phyloP scores from a whole-genome alignment of 2,113 vertebrate genomes.

The Tenrec ecaudatus region DNA sequence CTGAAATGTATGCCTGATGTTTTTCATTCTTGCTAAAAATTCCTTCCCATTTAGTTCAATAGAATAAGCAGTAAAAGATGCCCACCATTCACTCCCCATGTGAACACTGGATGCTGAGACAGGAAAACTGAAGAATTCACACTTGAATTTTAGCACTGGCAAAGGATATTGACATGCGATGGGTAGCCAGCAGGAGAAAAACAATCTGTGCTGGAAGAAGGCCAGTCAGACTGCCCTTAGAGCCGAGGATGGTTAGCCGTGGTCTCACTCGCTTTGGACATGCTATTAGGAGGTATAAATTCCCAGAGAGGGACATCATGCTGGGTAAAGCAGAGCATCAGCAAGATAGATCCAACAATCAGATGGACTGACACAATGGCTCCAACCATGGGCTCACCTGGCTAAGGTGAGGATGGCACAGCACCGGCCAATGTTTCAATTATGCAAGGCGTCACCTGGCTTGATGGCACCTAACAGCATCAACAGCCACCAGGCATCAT shows the following conservation, averaged over 20 bases:
- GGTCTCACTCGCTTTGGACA: neutral
- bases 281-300: neutral
- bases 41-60: neutral
- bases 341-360: neutral
- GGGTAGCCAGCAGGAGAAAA: neutral
- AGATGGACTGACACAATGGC: neutral
- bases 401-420: neutral
- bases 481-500: neutral
- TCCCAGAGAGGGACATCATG: neutral
- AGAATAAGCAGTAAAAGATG: neutral
- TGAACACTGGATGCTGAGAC: neutral
- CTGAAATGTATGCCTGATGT: neutral
- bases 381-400: neutral
- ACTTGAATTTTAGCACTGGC: neutral
- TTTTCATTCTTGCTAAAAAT: neutral
- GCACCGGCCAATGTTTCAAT: neutral
- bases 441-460: neutral
- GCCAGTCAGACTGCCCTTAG: neutral
- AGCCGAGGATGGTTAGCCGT: neutral
- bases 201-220: neutral
- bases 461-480: neutral
- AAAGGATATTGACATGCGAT: neutral
- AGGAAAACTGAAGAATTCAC: neutral
- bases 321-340: neutral
- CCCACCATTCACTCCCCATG: neutral